Evolutionary conservation across 1,140 invertebrate genomes (phyloP).

Genomic region (Drosophila ambigua): DNA sequence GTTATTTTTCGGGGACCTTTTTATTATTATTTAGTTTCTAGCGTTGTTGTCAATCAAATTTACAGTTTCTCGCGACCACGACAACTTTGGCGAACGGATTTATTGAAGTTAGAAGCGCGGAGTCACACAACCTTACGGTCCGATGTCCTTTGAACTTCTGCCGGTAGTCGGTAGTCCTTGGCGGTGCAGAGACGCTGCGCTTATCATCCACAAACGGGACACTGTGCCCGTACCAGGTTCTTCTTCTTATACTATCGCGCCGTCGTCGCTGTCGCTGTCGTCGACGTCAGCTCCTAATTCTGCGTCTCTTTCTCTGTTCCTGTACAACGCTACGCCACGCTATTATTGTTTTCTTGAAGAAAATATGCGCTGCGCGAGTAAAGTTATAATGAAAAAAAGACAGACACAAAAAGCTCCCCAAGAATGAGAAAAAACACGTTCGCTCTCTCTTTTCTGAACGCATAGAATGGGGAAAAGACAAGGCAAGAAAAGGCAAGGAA

Average conservation of each 20-base stretch:
- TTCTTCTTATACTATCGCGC: constrained; percentile 61
- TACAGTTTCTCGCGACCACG: constrained; percentile 17
- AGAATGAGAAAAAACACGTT: constrained; percentile 58
- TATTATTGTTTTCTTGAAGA: constrained; percentile 79
- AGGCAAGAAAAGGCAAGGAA: constrained; percentile 27
- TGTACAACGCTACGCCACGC: constrained; percentile 15
- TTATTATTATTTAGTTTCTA: no score
- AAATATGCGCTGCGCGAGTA: constrained; percentile 57
- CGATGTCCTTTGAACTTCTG: constrained; percentile 82
- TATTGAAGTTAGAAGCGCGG: constrained; percentile 31
- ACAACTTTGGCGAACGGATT: constrained; percentile 9
- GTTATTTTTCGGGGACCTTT: no score
- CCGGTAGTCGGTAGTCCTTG: constrained; percentile 31
- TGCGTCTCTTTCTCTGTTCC: constrained; percentile 61
- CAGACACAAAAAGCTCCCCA: constrained; percentile 47
- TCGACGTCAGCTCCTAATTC: constrained; percentile 48
- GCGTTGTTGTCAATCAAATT: constrained; percentile 1
- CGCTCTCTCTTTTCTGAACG: constrained; percentile 32
- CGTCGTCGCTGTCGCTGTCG: constrained; percentile 25
- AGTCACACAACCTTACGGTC: constrained; percentile 68
- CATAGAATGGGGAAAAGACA: constrained; percentile 15
- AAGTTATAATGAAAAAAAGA: constrained; percentile 40
- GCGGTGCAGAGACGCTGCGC: constrained; percentile 39
- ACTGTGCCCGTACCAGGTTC: constrained; percentile 55
- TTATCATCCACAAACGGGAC: constrained; percentile 79